Evolutionary conservation across 1,140 invertebrate genomes (phyloP).

Genomic region (Diuraphis noxia): DNA sequence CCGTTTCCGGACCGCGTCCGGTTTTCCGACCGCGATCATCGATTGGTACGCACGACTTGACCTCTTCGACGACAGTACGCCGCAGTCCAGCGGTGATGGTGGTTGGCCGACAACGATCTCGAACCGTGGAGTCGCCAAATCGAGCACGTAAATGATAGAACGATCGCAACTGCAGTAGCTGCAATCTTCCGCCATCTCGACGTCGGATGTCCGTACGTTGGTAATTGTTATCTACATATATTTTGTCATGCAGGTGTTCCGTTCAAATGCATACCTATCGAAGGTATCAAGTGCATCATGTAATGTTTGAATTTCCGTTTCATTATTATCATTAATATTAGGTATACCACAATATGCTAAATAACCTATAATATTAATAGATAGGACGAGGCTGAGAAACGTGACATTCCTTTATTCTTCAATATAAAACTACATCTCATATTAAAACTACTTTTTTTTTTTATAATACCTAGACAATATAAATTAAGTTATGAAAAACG

Average conservation of each 20-base stretch:
- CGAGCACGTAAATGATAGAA: neutral
- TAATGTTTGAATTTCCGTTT: too few relatives aligned
- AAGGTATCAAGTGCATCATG: too few relatives aligned
- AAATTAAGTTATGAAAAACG: too few relatives aligned
- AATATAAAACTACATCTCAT: neutral
- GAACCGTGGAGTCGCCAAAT: neutral
- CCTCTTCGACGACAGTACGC: neutral
- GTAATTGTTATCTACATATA: neutral
- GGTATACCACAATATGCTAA: neutral
- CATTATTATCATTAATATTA: too few relatives aligned
- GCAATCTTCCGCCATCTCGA: neutral
- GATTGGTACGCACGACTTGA: neutral
- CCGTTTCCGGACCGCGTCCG: neutral
- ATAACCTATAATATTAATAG: neutral
- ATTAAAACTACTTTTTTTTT: neutral
- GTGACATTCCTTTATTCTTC: neutral
- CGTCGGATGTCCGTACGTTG: neutral
- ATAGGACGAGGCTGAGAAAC: neutral
- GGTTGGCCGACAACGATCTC: neutral
- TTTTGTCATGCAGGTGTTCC: neutral
- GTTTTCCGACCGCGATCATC: neutral
- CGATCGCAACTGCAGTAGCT: neutral
- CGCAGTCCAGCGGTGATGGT: too few relatives aligned
- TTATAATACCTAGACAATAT: too few relatives aligned
- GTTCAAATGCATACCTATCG: neutral